Base-by-base conservation (phyloP, 2,888 invertebrate species). In the Tupiocoris notatus region DNA sequence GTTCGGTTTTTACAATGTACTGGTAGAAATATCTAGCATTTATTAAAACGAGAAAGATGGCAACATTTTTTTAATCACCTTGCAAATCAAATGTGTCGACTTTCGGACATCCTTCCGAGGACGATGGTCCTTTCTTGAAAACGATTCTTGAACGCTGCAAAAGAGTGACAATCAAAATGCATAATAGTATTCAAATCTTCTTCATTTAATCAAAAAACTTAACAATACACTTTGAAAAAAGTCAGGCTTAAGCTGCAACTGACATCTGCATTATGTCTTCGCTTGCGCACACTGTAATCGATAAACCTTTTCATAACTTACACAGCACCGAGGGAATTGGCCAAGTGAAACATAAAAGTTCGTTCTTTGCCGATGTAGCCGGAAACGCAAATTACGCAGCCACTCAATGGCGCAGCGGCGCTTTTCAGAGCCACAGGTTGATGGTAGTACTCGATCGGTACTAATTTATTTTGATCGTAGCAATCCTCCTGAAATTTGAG, bases 381-480 rank as follows among this genome's bases (percentile, higher is more conserved):
- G 81, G 94, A 95, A 79, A 94, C 88, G 9, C 92, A 91, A 75
- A 95, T 88, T 0, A 93, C 92, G 81, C 92, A 73, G 20, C 88
- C 89, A 0, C 83, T 81, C 20, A 96, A 84, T 0, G 89, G 90
- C 0, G 84, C 82, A 1, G 83, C 81, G 0, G 85, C 81, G 7
- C 84, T 83, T 0, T 85, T 84, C 23, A 88, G 81, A 0, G 86
- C 86, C 63, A 92, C 85, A 0, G 92, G 91, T 18, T 86, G 86
- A 82, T 94, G 93, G 83, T 90, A 94, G 84, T 93, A 93, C 0
- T 91, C 83, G 1, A 91, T 79, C 12, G 67, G 54, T 17, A 77
- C 23, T 9, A 78, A 22, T 58, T 68, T 85, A 81, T 87, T 86
- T 74, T 87, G 86, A 56, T 87, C 86, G 17, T 88, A 84, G 81